Conservation (phyloP, 1,140 invertebrate genomes). For the Phenacoccus solenopsis region DNA sequence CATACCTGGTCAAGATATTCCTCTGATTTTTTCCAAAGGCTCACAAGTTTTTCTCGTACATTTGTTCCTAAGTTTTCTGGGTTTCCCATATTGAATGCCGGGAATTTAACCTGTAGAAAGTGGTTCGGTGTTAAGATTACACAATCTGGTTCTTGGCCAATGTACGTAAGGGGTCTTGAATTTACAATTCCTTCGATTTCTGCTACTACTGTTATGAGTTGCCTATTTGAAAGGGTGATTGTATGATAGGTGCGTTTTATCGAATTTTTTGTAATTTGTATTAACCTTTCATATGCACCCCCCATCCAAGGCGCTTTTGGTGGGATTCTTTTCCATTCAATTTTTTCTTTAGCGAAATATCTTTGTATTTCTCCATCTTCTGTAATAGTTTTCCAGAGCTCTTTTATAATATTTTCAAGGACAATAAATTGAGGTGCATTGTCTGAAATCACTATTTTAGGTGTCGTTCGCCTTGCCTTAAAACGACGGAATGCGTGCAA, state of each 20-base stretch:
- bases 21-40: neutral
- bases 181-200: neutral
- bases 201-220: neutral
- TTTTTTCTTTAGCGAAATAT: neutral
- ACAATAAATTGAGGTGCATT: neutral
- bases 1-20: neutral
- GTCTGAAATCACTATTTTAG: neutral
- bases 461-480: neutral
- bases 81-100: neutral
- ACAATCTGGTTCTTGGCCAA: neutral
- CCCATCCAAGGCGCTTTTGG: neutral
- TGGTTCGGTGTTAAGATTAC: neutral
- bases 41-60: neutral
- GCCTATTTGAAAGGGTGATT: neutral
- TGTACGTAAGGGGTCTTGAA: neutral
- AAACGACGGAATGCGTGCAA: neutral
- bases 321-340: neutral
- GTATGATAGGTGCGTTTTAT: neutral
- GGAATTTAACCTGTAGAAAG: neutral
- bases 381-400: neutral
- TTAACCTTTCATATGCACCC: neutral
- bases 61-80: neutral
- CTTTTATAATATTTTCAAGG: neutral
- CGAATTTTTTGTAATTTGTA: neutral
- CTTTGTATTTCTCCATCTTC: neutral